Evolutionary conservation across 2,113 vertebrate genomes (phyloP), one percentile per base, ranked within the genome.

Genomic region (Cryptoleucopteryx plumbea): DNA sequence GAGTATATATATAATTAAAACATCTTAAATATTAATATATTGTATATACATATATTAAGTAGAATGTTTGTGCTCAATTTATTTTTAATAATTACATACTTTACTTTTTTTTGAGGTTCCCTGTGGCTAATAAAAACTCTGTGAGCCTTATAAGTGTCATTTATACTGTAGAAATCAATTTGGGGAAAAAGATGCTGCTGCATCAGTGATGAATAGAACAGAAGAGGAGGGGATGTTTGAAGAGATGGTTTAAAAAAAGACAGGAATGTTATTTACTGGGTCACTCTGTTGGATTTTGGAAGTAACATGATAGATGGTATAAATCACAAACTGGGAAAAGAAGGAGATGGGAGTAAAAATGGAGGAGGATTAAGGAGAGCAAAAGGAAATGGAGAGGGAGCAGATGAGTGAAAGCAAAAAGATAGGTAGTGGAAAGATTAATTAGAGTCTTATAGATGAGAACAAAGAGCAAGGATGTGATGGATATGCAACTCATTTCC

Each of bases 401-500:
- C 32, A 81, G 75, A 78, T 56, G 55, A 86, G 23, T 67, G 67
- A 86, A 86, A 78, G 16, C 23, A 90, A 73, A 88, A 65, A 67
- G 29, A 82, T 16, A 92, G 67, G 75, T 86, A 38, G 32, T 73
- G 50, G 38, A 86, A 92, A 88, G 79, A 86, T 96, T 93, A 88
- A 94, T 95, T 92, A 70, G 23, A 56, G 38, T 73, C 29, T 67
- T 71, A 63, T 2, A 84, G 50, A 81, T 31, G 63, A 86, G 79
- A 88, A 88, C 10, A 92, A 88, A 93, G 59, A 78, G 16, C 40
- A 88, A 83, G 58, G 50, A 59, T 86, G 43, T 92, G 72, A 88
- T 86, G 52, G 92, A 90, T 94, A 43, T 88, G 38, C 67, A 78
- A 58, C 50, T 92, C 23, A 71, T 86, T 96, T 95, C 82, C 85